Evolutionary conservation across 2,113 vertebrate genomes (phyloP).

Genomic region (Thamnophis sirtalis): DNA sequence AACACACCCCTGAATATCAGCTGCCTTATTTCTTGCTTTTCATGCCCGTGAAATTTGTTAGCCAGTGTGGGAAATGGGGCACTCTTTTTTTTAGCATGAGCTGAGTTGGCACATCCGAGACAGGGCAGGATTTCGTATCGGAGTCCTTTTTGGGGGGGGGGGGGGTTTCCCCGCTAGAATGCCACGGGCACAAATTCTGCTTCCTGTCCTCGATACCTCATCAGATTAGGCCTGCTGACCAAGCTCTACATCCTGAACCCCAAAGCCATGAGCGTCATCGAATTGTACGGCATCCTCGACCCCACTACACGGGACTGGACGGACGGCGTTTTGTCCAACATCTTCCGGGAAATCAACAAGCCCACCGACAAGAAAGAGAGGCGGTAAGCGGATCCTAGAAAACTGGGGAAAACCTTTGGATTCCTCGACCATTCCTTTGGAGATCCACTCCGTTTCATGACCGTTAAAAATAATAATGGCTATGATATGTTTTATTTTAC

Average conservation of each 20-base stretch:
- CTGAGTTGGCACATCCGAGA: not conserved
- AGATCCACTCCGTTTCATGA: too few species aligned
- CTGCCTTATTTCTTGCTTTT: not conserved
- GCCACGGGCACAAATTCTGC: conserved; percentile 4
- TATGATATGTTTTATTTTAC: not conserved
- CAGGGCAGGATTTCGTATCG: not conserved
- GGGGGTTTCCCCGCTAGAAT: not conserved
- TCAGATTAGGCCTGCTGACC: conserved; percentile 83
- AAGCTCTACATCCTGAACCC: conserved; percentile 89
- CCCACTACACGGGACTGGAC: conserved; percentile 92
- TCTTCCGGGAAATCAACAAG: conserved; percentile 93
- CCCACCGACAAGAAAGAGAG: conserved; percentile 90
- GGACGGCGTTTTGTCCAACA: conserved; percentile 93
- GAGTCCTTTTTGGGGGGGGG: too few species aligned
- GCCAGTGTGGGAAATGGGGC: not conserved
- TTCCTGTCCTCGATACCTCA: not conserved
- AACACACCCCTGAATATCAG: not conserved
- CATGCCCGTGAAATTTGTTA: too few species aligned
- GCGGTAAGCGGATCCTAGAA: conserved; percentile 67
- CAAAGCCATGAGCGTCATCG: conserved; percentile 92
- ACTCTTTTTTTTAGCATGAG: not conserved
- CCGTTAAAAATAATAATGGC: not conserved
- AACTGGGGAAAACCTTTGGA: not conserved
- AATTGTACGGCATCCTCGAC: conserved; percentile 92
- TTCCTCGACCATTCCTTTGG: not conserved